Conservation (phyloP, 2,888 invertebrate species). For the Ceriagrion tenellum region DNA sequence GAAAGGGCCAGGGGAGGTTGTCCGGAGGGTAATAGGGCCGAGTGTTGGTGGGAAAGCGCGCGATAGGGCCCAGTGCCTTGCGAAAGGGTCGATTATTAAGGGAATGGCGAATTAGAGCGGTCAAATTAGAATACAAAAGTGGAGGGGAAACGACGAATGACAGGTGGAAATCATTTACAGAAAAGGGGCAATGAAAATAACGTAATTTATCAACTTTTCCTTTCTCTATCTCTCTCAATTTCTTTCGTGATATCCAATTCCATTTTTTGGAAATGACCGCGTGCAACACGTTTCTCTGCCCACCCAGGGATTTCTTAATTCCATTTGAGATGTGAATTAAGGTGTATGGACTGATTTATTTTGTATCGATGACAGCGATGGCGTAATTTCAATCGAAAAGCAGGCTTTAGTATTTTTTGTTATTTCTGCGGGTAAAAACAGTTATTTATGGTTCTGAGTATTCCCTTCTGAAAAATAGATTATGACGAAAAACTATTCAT, state of each 20-base stretch:
- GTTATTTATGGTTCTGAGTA: no score
- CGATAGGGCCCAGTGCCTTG: not conserved
- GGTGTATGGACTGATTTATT: not conserved
- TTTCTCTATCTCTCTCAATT: not conserved
- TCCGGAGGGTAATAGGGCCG: not conserved
- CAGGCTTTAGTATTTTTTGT: no score
- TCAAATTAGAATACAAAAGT: conserved; percentile 4
- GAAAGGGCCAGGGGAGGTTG: not conserved
- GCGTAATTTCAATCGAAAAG: not conserved
- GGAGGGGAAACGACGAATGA: not conserved
- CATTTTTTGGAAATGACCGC: not conserved
- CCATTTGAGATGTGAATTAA: not conserved
- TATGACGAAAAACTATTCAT: no score
- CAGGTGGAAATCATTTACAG: conserved; percentile 21
- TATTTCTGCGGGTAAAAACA: no score
- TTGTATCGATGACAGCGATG: not conserved
- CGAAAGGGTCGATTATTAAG: conserved; percentile 47
- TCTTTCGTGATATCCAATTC: not conserved
- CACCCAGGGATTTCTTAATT: not conserved
- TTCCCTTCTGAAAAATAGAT: no score
- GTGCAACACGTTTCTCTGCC: conserved; percentile 49
- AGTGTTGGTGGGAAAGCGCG: not conserved
- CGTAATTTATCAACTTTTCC: conserved; percentile 46
- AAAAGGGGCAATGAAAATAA: conserved; percentile 22
- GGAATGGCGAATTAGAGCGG: conserved; percentile 45